Conservation (phyloP, 2,113 vertebrate genomes). For the Podarcis cretensis region DNA sequence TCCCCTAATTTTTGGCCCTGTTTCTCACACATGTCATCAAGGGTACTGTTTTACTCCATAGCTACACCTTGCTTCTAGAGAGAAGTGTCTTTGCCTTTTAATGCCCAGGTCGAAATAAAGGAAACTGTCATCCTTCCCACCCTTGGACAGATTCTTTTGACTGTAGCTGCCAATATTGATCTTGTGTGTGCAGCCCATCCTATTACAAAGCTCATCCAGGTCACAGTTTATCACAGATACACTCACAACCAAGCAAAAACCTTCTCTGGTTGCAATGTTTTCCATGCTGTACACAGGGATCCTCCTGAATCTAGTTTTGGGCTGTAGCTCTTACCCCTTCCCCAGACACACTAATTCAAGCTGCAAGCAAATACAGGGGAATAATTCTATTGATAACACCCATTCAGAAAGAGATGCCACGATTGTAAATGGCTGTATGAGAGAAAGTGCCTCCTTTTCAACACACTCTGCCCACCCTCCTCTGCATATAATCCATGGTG, state of each 20-base stretch:
- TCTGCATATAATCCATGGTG: not conserved
- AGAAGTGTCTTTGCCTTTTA: not conserved
- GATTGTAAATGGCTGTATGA: not conserved
- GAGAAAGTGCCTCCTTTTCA: not conserved
- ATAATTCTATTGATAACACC: not conserved
- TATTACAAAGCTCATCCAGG: not conserved
- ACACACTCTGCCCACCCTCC: not conserved
- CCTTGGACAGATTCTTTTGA: not conserved
- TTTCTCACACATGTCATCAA: not conserved
- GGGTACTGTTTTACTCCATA: not conserved
- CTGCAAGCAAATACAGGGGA: too few relatives aligned
- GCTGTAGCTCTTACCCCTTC: not conserved
- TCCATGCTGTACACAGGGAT: not conserved
- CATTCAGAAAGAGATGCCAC: not conserved
- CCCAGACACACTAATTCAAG: not conserved
- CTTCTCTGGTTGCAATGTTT: not conserved
- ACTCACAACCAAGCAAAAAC: not conserved
- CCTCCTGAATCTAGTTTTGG: not conserved
- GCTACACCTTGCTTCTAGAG: not conserved
- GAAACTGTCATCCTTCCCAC: not conserved
- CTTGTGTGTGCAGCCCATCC: not conserved
- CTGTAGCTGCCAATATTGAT: not conserved
- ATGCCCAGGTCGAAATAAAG: not conserved
- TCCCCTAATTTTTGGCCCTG: not conserved
- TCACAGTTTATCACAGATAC: not conserved